phyloP scores from a whole-genome alignment of 2,888 invertebrate species.

The Subacronicta megacephala region DNA sequence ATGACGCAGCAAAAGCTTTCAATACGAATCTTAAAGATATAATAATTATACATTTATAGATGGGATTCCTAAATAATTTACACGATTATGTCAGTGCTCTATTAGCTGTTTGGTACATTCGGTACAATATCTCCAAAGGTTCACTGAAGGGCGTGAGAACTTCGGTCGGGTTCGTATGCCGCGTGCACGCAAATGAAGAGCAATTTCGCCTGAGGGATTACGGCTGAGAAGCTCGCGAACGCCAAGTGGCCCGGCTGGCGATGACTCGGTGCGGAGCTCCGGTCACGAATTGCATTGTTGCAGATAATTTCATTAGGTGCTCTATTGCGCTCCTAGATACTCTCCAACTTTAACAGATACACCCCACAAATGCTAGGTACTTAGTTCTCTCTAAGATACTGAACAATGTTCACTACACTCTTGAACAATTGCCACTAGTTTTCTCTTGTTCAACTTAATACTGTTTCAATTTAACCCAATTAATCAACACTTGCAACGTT shows the following conservation, averaged over 20 bases:
- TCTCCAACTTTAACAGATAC: constrained; percentile 29
- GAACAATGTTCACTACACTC: constrained; percentile 24
- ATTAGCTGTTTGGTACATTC: constrained; percentile 57
- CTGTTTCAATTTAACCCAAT: constrained; percentile 60
- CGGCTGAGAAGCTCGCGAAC: constrained; percentile 69
- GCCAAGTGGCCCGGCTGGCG: constrained; percentile 55
- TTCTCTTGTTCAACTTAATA: constrained; percentile 57
- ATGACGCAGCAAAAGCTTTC: constrained; percentile 75
- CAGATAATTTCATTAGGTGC: constrained; percentile 78
- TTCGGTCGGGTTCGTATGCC: constrained; percentile 68
- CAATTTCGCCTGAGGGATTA: constrained; percentile 79
- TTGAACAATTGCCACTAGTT: constrained; percentile 54
- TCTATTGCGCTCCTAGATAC: constrained; percentile 54
- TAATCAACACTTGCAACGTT: constrained; percentile 53
- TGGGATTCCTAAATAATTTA: constrained; percentile 68
- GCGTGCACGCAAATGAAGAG: constrained; percentile 83
- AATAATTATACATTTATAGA: constrained; percentile 70
- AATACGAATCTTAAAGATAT: constrained; percentile 68
- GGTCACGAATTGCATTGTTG: constrained; percentile 81
- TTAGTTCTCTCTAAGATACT: constrained; percentile 26
- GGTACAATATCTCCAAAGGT: constrained; percentile 61
- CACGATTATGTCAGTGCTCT: constrained; percentile 71
- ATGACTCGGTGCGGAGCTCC: constrained; percentile 53
- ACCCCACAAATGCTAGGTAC: constrained; percentile 22
- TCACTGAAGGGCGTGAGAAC: constrained; percentile 78